Evolutionary conservation across 2,797 vertebrate genomes (phyloP).

Genomic region (Tiaroga cobitis): DNA sequence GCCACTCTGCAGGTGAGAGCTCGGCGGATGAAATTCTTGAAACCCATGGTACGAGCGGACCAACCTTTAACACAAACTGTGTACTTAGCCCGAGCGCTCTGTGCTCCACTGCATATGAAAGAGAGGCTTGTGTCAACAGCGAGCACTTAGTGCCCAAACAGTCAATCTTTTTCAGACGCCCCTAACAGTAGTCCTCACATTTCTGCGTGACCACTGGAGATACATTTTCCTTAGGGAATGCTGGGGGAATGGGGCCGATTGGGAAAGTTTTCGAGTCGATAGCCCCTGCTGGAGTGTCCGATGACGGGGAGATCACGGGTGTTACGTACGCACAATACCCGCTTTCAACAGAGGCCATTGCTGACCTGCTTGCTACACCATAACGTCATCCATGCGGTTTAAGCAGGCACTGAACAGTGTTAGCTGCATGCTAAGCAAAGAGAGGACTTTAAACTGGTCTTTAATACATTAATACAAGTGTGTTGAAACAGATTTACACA

Average conservation of each 20-base stretch:
- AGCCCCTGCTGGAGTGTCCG: slow-evolving; percentile 59
- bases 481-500: neutral
- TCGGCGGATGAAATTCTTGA: slow-evolving; percentile 3
- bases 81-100: slow-evolving; percentile 17
- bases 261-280: slow-evolving; percentile 65
- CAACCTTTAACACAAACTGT: slow-evolving; percentile 47
- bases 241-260: slow-evolving; percentile 66
- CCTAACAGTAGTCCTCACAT: slow-evolving; percentile 39
- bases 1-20: slow-evolving; percentile 9
- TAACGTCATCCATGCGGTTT: slow-evolving; percentile 6
- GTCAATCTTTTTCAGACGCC: slow-evolving; percentile 22
- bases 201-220: slow-evolving; percentile 35
- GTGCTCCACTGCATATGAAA: slow-evolving; percentile 35
- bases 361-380: slow-evolving; percentile 3
- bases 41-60: neutral
- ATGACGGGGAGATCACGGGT: slow-evolving; percentile 44
- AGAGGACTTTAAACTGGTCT: neutral
- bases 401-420: slow-evolving; percentile 31
- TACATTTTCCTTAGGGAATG: slow-evolving; percentile 45
- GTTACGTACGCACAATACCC: slow-evolving; percentile 27
- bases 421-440: slow-evolving; percentile 33
- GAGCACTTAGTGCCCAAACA: slow-evolving; percentile 33
- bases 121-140: slow-evolving; percentile 35
- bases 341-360: slow-evolving; percentile 34
- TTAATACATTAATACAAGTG: slow-evolving; percentile 15